Conservation (phyloP, 2,113 vertebrate genomes). For the Holacanthus passer region DNA sequence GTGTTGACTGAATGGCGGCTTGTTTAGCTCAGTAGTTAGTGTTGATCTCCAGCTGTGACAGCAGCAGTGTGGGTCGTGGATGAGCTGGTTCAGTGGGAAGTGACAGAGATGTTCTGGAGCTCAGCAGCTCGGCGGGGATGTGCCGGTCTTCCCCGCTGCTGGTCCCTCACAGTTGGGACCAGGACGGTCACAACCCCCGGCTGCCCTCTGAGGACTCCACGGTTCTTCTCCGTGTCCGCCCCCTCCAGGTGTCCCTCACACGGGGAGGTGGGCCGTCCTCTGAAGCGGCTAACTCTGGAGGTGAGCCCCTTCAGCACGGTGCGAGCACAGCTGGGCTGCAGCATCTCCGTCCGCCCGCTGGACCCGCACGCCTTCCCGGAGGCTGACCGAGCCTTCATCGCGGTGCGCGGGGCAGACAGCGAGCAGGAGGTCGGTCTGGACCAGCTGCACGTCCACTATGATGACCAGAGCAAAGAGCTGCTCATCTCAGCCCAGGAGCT, state of each 20-base stretch:
- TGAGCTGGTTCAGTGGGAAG: background rate
- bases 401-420: constrained; percentile 70
- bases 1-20: background rate
- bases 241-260: background rate
- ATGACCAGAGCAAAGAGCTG: constrained; percentile 84
- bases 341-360: constrained; percentile 85
- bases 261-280: constrained; percentile 30
- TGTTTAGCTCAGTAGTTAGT: background rate
- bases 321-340: constrained; percentile 85
- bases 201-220: constrained; percentile 13
- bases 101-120: constrained; percentile 55
- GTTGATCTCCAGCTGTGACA: no score
- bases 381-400: constrained; percentile 86
- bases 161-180: constrained; percentile 15
- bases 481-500: constrained; percentile 77
- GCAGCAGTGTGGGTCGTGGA: background rate
- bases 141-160: constrained; percentile 40
- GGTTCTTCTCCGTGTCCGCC: constrained; percentile 56
- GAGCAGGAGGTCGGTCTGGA: constrained; percentile 60
- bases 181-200: background rate
- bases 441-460: constrained; percentile 84
- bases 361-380: constrained; percentile 86
- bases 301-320: constrained; percentile 88
- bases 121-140: constrained; percentile 36
- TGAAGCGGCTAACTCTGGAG: constrained; percentile 84